Base-by-base conservation (phyloP, 1,140 invertebrate species). In the Aphelenchoides besseyi region DNA sequence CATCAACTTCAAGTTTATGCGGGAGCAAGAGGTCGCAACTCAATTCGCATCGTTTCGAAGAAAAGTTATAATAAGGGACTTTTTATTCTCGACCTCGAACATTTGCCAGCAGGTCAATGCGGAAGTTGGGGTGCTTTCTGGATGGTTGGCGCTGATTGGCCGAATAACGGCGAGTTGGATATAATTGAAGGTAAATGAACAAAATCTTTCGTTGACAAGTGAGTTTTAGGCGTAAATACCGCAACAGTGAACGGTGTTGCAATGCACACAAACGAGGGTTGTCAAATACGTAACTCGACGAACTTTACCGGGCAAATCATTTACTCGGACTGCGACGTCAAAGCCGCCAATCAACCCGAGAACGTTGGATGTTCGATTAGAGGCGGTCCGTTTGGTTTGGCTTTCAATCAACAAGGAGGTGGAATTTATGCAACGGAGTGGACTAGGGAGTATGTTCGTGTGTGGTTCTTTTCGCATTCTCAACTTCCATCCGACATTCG, bases 341-440 rank as follows among this genome's bases (percentile, higher is more conserved):
- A 59, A 8, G 55, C 55, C 26, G 18, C 55, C 5, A 18, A 18
- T 59, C 55, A 59, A 23, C 23, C 55, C 12, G 5, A 5, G 5
- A 59, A 59, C 23, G 5, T 8, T 8, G 55, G 55, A 28, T 59
- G 55, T 23, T 59, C 55, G 55, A 59, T 59, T 59, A 28, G 5
- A 59, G 16, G 5, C 12, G 32, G 18, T 33, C 5, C 5, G 5
- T 59, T 8, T 23, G 55, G 55, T 5, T 5, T 8, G 5, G 26
- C 5, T 23, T 59, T 59, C 55, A 59, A 59, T 23, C 5, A 28
- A 23, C 5, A 5, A 28, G 23, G 18, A 5, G 55, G 55, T 23
- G 55, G 55, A 8, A 23, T 59, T 33, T 59, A 59, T 23, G 55
- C 55, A 8, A 28, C 32, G 18, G 55, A 59, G 23, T 59, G 55